Percentiles rank a stretch among this genome's conserved stretches.
Evolutionary conservation across 2,797 vertebrate genomes (phyloP).

Genomic region (Alectoris magna): DNA sequence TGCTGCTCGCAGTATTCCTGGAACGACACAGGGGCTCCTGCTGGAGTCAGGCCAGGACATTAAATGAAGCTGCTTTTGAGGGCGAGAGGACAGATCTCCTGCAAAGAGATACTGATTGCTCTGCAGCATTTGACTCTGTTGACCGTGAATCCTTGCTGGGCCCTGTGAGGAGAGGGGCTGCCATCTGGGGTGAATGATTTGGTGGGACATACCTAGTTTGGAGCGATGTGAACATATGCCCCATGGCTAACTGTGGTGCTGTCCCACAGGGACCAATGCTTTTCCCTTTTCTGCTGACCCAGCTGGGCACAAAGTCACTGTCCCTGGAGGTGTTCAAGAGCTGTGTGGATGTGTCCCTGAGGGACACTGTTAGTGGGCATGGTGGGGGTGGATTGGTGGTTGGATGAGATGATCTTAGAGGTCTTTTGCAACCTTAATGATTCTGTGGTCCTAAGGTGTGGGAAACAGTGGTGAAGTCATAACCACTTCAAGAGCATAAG

Average conservation of each 20-base stretch:
- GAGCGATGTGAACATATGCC: neutral
- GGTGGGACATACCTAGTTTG: neutral
- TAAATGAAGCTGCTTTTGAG: slow-evolving; percentile 10
- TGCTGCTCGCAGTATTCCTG: neutral
- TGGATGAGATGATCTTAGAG: too few relatives aligned
- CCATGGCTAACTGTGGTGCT: neutral
- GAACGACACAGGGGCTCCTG: neutral
- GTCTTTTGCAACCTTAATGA: too few relatives aligned
- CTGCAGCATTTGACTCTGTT: neutral
- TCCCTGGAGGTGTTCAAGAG: too few relatives aligned
- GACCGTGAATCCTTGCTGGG: neutral
- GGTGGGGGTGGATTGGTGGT: too few relatives aligned
- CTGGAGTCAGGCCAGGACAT: slow-evolving; percentile 29
- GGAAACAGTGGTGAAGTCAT: neutral
- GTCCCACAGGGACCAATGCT: neutral
- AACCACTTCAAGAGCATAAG: neutral
- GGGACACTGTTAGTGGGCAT: too few relatives aligned
- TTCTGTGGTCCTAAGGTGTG: neutral
- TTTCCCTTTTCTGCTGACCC: neutral
- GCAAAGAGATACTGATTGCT: neutral
- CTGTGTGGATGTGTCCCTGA: too few relatives aligned
- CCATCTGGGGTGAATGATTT: neutral
- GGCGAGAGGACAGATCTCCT: neutral
- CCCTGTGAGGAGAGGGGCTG: neutral
- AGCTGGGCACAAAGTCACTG: neutral